These are phyloP conservation scores for Girardinus metallicus DNA, from an alignment of 2,797 vertebrate genomes.

Conservation along the genomic window DNA sequence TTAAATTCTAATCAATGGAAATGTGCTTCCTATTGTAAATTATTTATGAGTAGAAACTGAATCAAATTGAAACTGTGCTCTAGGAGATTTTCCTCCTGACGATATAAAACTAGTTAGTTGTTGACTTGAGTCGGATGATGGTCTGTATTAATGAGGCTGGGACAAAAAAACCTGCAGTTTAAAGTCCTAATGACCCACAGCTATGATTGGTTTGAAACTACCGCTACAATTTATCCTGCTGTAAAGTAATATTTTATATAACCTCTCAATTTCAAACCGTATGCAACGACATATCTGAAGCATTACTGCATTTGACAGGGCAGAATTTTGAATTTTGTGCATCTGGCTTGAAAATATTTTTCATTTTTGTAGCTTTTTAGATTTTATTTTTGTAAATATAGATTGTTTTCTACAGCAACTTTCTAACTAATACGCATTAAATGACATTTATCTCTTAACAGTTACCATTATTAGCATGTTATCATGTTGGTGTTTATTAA, in stretches of 20 bases:
- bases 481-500: not conserved
- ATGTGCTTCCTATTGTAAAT: not conserved
- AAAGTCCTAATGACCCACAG: not conserved
- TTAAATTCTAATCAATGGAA: constrained; percentile 1
- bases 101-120: not conserved
- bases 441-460: not conserved
- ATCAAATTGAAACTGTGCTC: not conserved
- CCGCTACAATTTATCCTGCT: not conserved
- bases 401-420: not conserved
- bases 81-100: not conserved
- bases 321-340: no score
- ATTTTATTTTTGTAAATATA: not conserved
- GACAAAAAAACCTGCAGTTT: not conserved
- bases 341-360: not conserved
- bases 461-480: not conserved
- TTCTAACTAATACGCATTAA: no score
- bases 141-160: not conserved
- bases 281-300: not conserved
- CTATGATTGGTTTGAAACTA: not conserved
- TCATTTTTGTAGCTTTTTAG: not conserved
- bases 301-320: no score
- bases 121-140: not conserved
- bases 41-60: not conserved
- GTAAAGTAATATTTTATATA: not conserved
- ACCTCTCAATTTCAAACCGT: not conserved